Evolutionary conservation across 2,888 invertebrate genomes (phyloP).

Genomic region (Spatulosminthurus flaviceps): DNA sequence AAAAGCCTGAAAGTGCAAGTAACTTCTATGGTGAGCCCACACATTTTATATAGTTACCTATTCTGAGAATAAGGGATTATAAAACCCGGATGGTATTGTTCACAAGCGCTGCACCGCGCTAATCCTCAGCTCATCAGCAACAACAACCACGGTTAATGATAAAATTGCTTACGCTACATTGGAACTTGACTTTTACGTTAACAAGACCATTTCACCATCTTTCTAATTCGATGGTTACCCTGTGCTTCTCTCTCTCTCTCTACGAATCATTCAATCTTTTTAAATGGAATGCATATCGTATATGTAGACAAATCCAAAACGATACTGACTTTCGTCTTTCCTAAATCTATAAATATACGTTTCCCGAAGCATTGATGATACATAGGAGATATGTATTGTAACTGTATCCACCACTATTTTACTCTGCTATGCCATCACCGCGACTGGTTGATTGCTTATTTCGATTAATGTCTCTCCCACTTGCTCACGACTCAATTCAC

Average conservation of each 20-base stretch:
- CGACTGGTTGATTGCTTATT: neutral
- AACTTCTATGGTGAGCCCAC: no score
- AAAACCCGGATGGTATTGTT: neutral
- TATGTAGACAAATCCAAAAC: neutral
- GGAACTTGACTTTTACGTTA: neutral
- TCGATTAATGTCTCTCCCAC: neutral
- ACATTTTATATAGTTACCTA: neutral
- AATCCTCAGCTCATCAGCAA: constrained; percentile 3
- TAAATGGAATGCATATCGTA: neutral
- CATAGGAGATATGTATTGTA: no score
- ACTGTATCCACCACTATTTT: no score
- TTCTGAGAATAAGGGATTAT: neutral
- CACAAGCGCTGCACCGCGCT: neutral
- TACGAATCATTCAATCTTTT: neutral
- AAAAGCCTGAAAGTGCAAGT: no score
- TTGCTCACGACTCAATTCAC: no score
- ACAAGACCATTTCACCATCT: neutral
- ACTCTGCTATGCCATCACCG: no score
- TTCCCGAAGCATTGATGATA: no score
- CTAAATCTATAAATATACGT: no score
- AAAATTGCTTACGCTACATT: constrained; percentile 9
- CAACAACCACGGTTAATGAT: constrained; percentile 10
- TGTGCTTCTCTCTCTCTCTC: neutral
- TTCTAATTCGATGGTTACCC: neutral
- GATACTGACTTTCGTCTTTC: no score